Evolutionary conservation across 2,797 vertebrate species (phyloP).

Genomic region (Cuculus canorus): DNA sequence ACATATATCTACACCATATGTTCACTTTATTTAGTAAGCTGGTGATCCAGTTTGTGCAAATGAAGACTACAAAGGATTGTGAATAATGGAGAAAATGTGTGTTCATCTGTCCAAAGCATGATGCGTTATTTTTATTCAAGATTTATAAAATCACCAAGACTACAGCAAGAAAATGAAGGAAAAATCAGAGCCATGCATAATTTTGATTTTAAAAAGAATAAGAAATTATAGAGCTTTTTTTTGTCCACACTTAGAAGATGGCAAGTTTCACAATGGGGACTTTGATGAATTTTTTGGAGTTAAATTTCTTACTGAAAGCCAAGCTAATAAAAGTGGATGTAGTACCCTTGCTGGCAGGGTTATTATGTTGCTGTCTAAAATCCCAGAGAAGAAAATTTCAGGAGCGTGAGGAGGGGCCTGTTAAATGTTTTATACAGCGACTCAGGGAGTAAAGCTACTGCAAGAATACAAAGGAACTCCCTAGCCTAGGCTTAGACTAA

Average conservation of each 20-base stretch:
- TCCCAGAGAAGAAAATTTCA: neutral
- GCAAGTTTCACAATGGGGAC: slow-evolving; percentile 15
- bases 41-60: neutral
- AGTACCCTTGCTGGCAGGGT: neutral
- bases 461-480: neutral
- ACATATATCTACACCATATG: neutral
- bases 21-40: slow-evolving; percentile 29
- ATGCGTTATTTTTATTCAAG: neutral
- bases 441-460: neutral
- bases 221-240: slow-evolving; percentile 19
- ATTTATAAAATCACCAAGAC: neutral
- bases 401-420: neutral
- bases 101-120: neutral
- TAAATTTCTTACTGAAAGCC: slow-evolving; percentile 19
- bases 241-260: neutral
- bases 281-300: neutral
- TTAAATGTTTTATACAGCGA: neutral
- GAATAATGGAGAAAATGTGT: neutral
- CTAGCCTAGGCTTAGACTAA: neutral
- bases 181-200: slow-evolving; percentile 6
- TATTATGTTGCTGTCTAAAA: slow-evolving; percentile 21
- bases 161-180: neutral
- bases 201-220: slow-evolving; percentile 15
- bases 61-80: neutral
- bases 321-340: slow-evolving; percentile 4